phyloP scores from a whole-genome alignment of 2,797 vertebrate species.

The Spinus pinus region DNA sequence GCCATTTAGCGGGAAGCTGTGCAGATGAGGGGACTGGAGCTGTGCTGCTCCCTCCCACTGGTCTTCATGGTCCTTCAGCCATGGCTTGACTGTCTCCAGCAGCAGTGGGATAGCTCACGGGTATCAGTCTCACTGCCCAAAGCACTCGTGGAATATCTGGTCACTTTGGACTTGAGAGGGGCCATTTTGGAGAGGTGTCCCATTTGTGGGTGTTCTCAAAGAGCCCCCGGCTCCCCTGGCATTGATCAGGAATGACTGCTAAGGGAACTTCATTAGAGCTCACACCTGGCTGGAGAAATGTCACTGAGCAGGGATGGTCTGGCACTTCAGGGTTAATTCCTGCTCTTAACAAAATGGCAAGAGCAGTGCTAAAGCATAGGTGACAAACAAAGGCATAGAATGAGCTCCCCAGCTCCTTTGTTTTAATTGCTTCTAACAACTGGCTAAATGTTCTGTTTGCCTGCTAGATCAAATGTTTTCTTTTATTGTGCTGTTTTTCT shows the following conservation, averaged over 20 bases:
- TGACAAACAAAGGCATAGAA: not conserved
- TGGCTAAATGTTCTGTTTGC: slow-evolving; percentile 64
- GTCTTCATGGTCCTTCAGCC: not conserved
- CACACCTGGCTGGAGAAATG: not conserved
- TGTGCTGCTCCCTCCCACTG: fast-evolving
- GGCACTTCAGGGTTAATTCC: not conserved
- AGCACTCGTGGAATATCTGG: fast-evolving
- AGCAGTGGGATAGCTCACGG: not conserved
- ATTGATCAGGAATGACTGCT: not conserved
- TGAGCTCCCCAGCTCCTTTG: not conserved
- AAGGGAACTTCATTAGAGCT: not conserved
- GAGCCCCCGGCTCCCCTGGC: not conserved
- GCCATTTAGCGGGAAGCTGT: not conserved
- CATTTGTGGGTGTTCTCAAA: not conserved
- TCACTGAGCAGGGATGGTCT: not conserved
- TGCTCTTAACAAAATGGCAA: not conserved
- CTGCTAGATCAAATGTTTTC: slow-evolving; percentile 61
- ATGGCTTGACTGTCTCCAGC: not conserved
- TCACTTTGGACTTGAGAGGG: not conserved
- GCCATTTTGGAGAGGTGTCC: not conserved
- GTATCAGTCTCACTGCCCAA: not conserved
- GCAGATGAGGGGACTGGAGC: not conserved
- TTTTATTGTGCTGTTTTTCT: slow-evolving; percentile 69
- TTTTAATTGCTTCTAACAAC: slow-evolving; percentile 36
- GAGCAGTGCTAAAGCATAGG: not conserved